Percentiles rank a stretch among this genome's conserved stretches.
Evolutionary conservation across 2,888 invertebrate genomes (phyloP).

Genomic region (Sarcophaga subvicina): DNA sequence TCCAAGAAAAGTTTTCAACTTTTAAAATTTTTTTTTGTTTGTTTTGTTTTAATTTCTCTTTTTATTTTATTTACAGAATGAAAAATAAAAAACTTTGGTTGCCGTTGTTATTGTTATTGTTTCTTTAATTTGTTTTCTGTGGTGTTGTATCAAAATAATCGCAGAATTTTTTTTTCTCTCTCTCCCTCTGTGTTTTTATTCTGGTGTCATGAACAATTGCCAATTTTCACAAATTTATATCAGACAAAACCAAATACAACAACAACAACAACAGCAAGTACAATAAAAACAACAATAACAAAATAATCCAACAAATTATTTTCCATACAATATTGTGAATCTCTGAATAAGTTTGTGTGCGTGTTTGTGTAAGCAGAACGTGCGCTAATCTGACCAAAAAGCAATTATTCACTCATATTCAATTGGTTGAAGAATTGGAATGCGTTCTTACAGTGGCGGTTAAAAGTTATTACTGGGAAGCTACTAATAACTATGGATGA

Average conservation of each 20-base stretch:
- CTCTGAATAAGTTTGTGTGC: too few relatives aligned
- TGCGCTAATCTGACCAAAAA: neutral
- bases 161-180: neutral
- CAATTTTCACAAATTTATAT: constrained; percentile 64
- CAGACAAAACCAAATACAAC: constrained; percentile 25
- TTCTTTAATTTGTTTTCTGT: constrained; percentile 49
- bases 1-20: neutral
- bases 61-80: neutral
- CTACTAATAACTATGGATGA: too few relatives aligned
- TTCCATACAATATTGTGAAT: neutral
- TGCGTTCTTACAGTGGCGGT: constrained; percentile 21
- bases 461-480: neutral
- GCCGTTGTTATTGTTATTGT: neutral
- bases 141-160: constrained; percentile 58
- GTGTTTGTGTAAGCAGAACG: neutral
- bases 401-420: constrained; percentile 44
- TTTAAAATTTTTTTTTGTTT: constrained; percentile 22
- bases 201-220: constrained; percentile 60
- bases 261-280: neutral
- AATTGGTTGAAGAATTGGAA: neutral
- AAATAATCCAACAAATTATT: neutral
- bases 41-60: neutral
- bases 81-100: neutral
- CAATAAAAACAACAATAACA: neutral
- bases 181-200: constrained; percentile 19